A percentile compares a stretch with the other conserved stretches of the same genome.
Conservation (phyloP, 2,888 invertebrate species). For the Leucoptera coffeella region DNA sequence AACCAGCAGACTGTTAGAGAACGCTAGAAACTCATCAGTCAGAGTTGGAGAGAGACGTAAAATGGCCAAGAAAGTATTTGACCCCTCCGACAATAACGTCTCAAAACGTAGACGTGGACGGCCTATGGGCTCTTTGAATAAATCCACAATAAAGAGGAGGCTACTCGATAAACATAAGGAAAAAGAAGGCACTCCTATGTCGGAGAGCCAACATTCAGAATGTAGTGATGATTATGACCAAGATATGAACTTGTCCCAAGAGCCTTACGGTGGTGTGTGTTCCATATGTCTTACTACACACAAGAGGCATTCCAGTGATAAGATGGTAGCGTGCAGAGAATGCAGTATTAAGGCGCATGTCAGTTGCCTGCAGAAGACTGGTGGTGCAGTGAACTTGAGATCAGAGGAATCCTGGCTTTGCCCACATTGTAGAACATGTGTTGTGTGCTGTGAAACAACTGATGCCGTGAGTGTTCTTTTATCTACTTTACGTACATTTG, state of each 20-base stretch:
- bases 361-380: slow-evolving; percentile 62
- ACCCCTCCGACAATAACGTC: slow-evolving; percentile 76
- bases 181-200: slow-evolving; percentile 24
- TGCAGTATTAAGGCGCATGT: slow-evolving; percentile 70
- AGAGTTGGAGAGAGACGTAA: slow-evolving; percentile 57
- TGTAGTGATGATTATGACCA: slow-evolving; percentile 39
- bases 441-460: slow-evolving; percentile 71
- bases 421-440: slow-evolving; percentile 83
- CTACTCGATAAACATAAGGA: slow-evolving; percentile 23
- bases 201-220: slow-evolving; percentile 33
- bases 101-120: slow-evolving; percentile 67
- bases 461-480: slow-evolving; percentile 56
- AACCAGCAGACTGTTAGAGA: slow-evolving; percentile 11
- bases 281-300: slow-evolving; percentile 57
- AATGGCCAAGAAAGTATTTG: slow-evolving; percentile 81
- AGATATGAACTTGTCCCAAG: slow-evolving; percentile 28
- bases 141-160: slow-evolving; percentile 50
- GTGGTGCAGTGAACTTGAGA: slow-evolving; percentile 57
- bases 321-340: slow-evolving; percentile 62
- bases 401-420: slow-evolving; percentile 79
- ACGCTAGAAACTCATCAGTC: slow-evolving; percentile 20
- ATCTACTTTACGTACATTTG: no score
- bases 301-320: slow-evolving; percentile 53
- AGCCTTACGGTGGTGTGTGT: slow-evolving; percentile 52
- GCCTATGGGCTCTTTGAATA: slow-evolving; percentile 57